Evolutionary conservation across 2,113 vertebrate genomes (phyloP), one percentile per base, ranked within the genome.

Genomic region (Pao palembangensis): DNA sequence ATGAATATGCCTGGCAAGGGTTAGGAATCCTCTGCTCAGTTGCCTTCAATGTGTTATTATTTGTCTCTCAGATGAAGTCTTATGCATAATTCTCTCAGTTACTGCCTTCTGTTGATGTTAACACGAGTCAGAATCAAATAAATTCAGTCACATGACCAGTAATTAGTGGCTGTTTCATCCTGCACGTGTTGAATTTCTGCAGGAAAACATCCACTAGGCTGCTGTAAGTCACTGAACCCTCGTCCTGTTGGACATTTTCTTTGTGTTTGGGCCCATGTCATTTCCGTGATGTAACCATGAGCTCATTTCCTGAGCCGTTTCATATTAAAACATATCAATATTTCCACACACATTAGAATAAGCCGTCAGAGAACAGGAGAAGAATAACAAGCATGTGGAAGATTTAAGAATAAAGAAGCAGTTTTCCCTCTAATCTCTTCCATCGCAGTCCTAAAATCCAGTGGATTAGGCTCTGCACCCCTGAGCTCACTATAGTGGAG

Each of bases 361-460:
- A 67, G 65, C 61, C 61, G n/a, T 11, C 7, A 46, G 69, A 72
- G 67, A 70, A 65, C 53, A 51, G 59, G 64, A 73, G 55, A 7
- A 55, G 86, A 85, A 82, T 85, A 83, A 61, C 55, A 87, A 80
- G 71, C 63, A 67, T 11, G 54, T 52, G 51, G 16, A 61, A 71
- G 54, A 75, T 42, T 52, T 58, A 8, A 69, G 56, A 58, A 49
- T n/a, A 70, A 71, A 64, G 51, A 67, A 62, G 25, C 63, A 64
- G 69, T 85, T 86, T 71, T 88, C 60, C 41, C 52, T 75, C 61
- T 86, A 87, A 89, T 87, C 86, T 88, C 70, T 80, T 82, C 67
- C 69, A 87, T 88, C 83, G 75, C 77, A 70, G 60, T 63, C 64
- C 66, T 73, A 83, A 81, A 83, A 85, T 81, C 85, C 77, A 79